Percentiles rank a stretch among this genome's conserved stretches.
Evolutionary conservation across 2,888 invertebrate genomes (phyloP).

Genomic region (Emmelina monodactyla): DNA sequence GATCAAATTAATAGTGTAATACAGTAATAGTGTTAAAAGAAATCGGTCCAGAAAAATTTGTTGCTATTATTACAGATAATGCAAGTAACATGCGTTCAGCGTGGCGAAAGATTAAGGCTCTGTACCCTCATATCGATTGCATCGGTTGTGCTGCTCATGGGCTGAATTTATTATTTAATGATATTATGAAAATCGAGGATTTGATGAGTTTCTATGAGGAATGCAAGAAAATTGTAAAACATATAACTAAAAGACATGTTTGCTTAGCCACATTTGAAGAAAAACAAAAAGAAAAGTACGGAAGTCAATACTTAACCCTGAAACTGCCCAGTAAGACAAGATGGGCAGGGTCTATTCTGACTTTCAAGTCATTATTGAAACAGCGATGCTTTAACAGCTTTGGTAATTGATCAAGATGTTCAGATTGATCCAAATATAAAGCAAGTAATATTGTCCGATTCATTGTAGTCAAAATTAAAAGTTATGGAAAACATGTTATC

Average conservation of each 20-base stretch:
- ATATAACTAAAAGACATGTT: conserved; percentile 8
- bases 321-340: conserved; percentile 10
- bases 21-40: conserved; percentile 6
- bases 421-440: conserved; percentile 7
- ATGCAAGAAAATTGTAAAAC: conserved; percentile 7
- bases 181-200: conserved; percentile 6
- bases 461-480: too few relatives aligned
- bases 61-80: conserved; percentile 11
- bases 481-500: conserved; percentile 6
- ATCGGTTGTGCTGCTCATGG: conserved; percentile 10
- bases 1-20: conserved; percentile 5
- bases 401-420: conserved; percentile 1
- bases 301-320: conserved; percentile 5
- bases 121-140: conserved; percentile 7
- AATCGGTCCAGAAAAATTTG: conserved; percentile 8
- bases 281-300: conserved; percentile 9
- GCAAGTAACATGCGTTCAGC: conserved; percentile 10
- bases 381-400: conserved; percentile 6
- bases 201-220: conserved; percentile 2
- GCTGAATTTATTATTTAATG: conserved; percentile 9
- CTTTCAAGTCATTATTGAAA: conserved; percentile 7
- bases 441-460: conserved; percentile 5
- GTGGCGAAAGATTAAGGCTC: conserved; percentile 5
- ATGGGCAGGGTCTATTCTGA: too few relatives aligned
- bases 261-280: conserved; percentile 7